These are phyloP conservation scores for Sander lucioperca DNA, from an alignment of 2,113 vertebrate genomes.

Conservation along the genomic window DNA sequence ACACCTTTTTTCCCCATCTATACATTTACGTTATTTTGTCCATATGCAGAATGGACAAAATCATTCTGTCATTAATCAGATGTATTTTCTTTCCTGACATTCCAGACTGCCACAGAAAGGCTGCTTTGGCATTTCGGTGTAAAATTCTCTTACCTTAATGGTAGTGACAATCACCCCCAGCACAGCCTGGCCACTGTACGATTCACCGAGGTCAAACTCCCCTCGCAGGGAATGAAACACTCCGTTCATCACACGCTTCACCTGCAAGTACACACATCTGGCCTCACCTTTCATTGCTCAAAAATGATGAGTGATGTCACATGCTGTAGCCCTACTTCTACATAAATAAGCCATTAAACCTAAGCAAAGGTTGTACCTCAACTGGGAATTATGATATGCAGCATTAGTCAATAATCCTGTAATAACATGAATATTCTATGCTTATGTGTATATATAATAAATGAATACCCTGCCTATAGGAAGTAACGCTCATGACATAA, in stretches of 20 bases:
- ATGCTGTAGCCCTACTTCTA: too few species aligned
- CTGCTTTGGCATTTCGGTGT: not conserved
- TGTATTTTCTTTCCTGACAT: too few species aligned
- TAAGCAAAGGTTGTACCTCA: not conserved
- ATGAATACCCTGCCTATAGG: too few species aligned
- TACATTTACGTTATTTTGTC: not conserved
- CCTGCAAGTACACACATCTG: slow-evolving; percentile 79
- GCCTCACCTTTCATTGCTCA: not conserved
- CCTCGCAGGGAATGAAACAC: slow-evolving; percentile 93
- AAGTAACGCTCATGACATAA: not conserved
- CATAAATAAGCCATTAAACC: not conserved
- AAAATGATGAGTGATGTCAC: not conserved
- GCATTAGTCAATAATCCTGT: not conserved
- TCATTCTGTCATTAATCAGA: not conserved
- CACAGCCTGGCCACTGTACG: slow-evolving; percentile 89
- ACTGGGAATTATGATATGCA: not conserved
- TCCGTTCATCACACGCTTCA: slow-evolving; percentile 97
- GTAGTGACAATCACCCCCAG: slow-evolving; percentile 90
- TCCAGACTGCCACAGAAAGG: not conserved
- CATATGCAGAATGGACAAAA: not conserved
- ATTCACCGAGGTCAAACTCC: slow-evolving; percentile 91
- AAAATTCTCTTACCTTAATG: slow-evolving; percentile 88
- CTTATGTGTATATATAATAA: too few species aligned
- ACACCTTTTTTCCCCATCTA: too few species aligned
- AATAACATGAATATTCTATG: not conserved